Base-by-base conservation (phyloP, 2,888 invertebrate species). In the Exephanes ischioxanthus region DNA sequence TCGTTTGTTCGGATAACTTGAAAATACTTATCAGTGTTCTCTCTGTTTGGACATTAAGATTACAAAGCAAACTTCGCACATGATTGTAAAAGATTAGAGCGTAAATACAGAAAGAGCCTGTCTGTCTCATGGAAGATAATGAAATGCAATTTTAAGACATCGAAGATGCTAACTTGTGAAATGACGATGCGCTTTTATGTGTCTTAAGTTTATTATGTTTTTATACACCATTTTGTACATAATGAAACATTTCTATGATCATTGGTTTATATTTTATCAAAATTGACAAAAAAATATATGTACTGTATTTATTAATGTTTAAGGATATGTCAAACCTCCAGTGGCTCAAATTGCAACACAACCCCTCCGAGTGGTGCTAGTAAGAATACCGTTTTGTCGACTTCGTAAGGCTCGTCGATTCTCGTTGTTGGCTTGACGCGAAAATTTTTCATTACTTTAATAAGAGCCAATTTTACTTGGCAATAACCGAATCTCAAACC, bases 381-480 rank as follows among this genome's bases (percentile, higher is more conserved):
- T 7, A 93, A 26, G 2, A 92, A 79, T 3, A 90, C 53, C 0
- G 76, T 80, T 22, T 88, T 85, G 51, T 92, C 84, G 11, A 87
- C 83, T 11, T 78, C 86, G 9, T 93, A 91, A 0, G 92, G 91
- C 58, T 90, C 86, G 3, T 84, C 72, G 2, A 92, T 93, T 72
- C 92, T 88, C 1, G 91, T 88, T 48, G 92, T 94, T 6, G 94
- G 88, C 1, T 90, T 89, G 2, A 94, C 85, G 71, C 91, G 90
- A 82, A 91, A 94, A 73, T 94, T 92, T 22, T 88, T 89, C 1
- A 94, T 71, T 5, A 94, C 88, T 48, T 91, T 89, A 2, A 92
- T 90, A 0, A 94, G 41, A 2, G 93, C 94, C 0, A 93, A 51
- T 91, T 94, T 94, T 0, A 93, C 88, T 89, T 94, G 94, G 82